Evolutionary conservation across 2,888 invertebrate species (phyloP).

Genomic region (Cacoxenus indagator): DNA sequence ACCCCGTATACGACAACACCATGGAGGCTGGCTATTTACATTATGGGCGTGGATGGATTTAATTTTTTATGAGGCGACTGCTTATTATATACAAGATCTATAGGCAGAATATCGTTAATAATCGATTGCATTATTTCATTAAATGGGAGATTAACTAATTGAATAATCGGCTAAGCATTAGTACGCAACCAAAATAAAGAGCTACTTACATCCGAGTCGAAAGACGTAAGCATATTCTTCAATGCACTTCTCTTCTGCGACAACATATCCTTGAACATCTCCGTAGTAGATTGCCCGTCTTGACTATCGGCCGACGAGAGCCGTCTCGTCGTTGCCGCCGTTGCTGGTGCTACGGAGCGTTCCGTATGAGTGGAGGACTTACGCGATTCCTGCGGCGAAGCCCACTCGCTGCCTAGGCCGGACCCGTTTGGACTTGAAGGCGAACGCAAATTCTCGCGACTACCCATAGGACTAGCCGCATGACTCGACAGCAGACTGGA

Average conservation of each 20-base stretch:
- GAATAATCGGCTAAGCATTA: not conserved
- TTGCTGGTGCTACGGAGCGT: constrained; percentile 43
- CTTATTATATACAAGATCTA: not conserved
- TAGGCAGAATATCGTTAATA: not conserved
- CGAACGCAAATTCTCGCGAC: constrained; percentile 78
- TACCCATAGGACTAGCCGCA: constrained; percentile 75
- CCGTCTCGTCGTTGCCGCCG: constrained; percentile 68
- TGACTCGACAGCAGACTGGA: constrained; percentile 70
- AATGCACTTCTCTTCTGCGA: constrained; percentile 91
- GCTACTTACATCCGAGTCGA: constrained; percentile 88
- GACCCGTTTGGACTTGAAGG: constrained; percentile 73
- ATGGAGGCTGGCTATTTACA: constrained; percentile 17
- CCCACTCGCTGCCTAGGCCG: constrained; percentile 72
- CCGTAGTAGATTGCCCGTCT: constrained; percentile 84
- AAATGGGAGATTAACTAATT: not conserved
- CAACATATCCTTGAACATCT: constrained; percentile 94
- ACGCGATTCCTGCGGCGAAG: constrained; percentile 77
- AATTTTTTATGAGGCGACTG: not conserved
- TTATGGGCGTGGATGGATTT: not conserved
- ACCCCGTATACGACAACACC: not conserved
- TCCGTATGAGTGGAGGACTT: constrained; percentile 68
- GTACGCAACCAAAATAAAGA: constrained; percentile 18
- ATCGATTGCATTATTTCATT: no score
- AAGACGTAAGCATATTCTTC: constrained; percentile 88
- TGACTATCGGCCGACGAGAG: constrained; percentile 79